Evolutionary conservation across 2,797 vertebrate species (phyloP), one percentile per base, ranked within the genome.

Genomic region (Lithobates pipiens): DNA sequence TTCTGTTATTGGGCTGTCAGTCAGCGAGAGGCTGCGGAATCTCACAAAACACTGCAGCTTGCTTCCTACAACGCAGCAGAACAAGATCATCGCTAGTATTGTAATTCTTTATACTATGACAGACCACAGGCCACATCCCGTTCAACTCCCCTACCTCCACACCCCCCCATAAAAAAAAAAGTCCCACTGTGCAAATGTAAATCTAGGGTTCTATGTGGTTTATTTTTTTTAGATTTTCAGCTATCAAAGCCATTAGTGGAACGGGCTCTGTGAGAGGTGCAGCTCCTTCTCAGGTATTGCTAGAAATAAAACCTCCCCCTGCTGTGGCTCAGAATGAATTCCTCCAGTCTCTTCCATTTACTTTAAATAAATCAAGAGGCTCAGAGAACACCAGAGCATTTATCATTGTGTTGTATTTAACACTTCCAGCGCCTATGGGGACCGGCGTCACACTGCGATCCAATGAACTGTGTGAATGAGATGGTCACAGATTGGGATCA

Each of bases 261-360:
- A 91, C 88, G 89, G 81, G 89, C 92, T 90, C 92, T 90, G 92
- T 90, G 92, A 93, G 91, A 77, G 75, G 88, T 91, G 91, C 90
- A 89, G 83, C 91, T 91, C 88, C 90, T 90, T 93, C 88, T 86
- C 88, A 92, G 89, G 89, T 78, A 72, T 76, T 90, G 90, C 93
- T 92, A 92, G 87, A 87, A 90, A 91, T 91, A 93, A 92, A 88
- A 88, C n/a, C 63, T 88, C 86, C 90, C 92, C 77, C 92, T 90
- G 92, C 88, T 92, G 81, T 76, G 76, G 44, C 44, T 54, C 75
- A 78, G 54, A 83, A 83, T 42, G 61, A 29, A 25, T 68, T 68
- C 76, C 54, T 39, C 42, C 39, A 46, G 75, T 78, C 63, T 70
- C 36, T 36, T 74, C 65, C 70, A 83, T 82, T 78, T 70, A 63